These are phyloP conservation scores for Harpegnathos saltator DNA, from an alignment of 1,140 invertebrate genomes.

Conservation along the genomic window DNA sequence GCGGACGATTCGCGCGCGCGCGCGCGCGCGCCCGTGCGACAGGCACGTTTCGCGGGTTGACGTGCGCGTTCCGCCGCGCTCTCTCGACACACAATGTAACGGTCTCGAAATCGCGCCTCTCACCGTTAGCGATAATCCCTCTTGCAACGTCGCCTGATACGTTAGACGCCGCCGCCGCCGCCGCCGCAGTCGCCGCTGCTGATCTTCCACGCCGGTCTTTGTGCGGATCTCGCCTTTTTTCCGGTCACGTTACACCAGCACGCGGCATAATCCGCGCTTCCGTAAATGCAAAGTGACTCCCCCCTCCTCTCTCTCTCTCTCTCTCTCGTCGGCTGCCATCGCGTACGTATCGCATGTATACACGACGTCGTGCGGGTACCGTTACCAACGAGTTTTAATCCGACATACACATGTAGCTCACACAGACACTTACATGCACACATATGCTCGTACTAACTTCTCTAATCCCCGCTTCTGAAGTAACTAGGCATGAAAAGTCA, in stretches of 20 bases:
- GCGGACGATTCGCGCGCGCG: neutral
- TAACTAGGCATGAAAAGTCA: constrained; percentile 29
- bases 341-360: constrained; percentile 47
- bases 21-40: too few species aligned
- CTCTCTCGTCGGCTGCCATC: constrained; percentile 8
- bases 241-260: constrained; percentile 63
- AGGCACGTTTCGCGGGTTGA: too few species aligned
- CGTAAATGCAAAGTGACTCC: constrained; percentile 74
- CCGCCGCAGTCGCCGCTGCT: neutral
- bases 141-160: constrained; percentile 28
- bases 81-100: constrained; percentile 45
- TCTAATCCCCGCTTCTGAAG: constrained; percentile 50
- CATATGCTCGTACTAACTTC: too few species aligned
- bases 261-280: constrained; percentile 65
- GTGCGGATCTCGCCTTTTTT: constrained; percentile 62
- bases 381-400: constrained; percentile 68
- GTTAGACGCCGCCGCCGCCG: neutral
- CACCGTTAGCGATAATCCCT: constrained; percentile 63
- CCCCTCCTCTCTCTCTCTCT: too few species aligned
- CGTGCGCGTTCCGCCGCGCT: neutral
- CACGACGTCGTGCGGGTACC: constrained; percentile 51
- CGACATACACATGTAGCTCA: neutral
- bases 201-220: constrained; percentile 58
- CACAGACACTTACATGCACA: too few species aligned
- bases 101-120: constrained; percentile 37